phyloP scores from a whole-genome alignment of 2,888 invertebrate species.

The Escarpia spicata region DNA sequence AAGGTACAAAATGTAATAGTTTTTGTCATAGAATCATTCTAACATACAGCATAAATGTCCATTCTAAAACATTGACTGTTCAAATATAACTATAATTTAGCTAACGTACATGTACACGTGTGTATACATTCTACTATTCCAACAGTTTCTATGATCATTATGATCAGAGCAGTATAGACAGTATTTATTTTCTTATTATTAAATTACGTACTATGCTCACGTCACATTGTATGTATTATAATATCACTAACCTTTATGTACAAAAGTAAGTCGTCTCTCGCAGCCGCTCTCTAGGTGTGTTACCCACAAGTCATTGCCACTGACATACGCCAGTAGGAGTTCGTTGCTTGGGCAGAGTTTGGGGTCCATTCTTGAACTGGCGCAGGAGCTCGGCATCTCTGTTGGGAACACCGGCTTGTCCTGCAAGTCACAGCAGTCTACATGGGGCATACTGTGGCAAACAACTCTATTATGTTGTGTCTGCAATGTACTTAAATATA shows the following conservation, averaged over 20 bases:
- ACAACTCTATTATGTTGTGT: background rate
- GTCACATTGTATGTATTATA: background rate
- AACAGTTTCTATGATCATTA: no score
- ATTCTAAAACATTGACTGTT: no score
- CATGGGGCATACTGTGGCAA: background rate
- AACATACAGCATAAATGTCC: no score
- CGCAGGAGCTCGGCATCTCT: slow-evolving; percentile 58
- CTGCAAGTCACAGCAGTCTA: background rate
- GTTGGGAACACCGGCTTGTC: slow-evolving; percentile 58
- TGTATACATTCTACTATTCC: no score
- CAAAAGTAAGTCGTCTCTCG: slow-evolving; percentile 60
- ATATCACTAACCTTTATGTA: slow-evolving; percentile 69
- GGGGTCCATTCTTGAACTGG: slow-evolving; percentile 73
- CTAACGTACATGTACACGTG: no score
- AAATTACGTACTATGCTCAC: no score
- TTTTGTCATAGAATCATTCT: no score
- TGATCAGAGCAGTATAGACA: no score
- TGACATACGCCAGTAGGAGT: slow-evolving; percentile 88
- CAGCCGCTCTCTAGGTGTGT: slow-evolving; percentile 72
- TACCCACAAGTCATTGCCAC: slow-evolving; percentile 90
- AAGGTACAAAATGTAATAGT: no score
- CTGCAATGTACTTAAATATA: background rate
- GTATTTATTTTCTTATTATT: no score
- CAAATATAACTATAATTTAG: no score
- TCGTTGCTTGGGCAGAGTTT: slow-evolving; percentile 84